phyloP scores from a whole-genome alignment of 2,888 invertebrate species.

The Oxyteleia sp. region DNA sequence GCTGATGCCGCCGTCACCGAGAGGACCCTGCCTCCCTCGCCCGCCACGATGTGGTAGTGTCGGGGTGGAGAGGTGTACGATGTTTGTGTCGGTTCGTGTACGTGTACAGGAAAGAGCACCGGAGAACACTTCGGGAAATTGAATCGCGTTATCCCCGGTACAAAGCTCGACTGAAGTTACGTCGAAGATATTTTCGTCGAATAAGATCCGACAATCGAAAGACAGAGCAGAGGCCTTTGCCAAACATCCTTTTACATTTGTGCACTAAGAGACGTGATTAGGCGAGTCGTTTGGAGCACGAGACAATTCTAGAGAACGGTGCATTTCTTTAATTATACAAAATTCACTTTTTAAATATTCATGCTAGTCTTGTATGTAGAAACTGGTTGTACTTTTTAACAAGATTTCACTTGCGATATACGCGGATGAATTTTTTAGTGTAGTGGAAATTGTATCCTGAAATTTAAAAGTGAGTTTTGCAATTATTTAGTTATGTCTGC shows the following conservation, averaged over 20 bases:
- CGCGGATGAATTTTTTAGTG: background rate
- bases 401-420: background rate
- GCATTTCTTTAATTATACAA: constrained; percentile 63
- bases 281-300: constrained; percentile 45
- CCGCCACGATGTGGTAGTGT: constrained; percentile 45
- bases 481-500: no score
- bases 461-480: no score
- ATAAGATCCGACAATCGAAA: constrained; percentile 72
- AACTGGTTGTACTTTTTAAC: background rate
- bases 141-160: constrained; percentile 74
- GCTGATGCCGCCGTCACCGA: constrained; percentile 61
- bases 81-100: constrained; percentile 59
- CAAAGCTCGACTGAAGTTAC: constrained; percentile 60
- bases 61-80: constrained; percentile 44
- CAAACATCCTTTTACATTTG: constrained; percentile 66
- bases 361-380: constrained; percentile 22
- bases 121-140: constrained; percentile 73
- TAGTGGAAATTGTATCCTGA: no score
- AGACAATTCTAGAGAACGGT: constrained; percentile 45
- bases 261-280: constrained; percentile 59
- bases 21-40: constrained; percentile 40
- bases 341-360: constrained; percentile 65
- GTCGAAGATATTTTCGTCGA: constrained; percentile 69
- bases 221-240: constrained; percentile 61
- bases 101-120: constrained; percentile 50